Evolutionary conservation across 1,140 invertebrate genomes (phyloP), one percentile per base, ranked within the genome.

Genomic region (Ceratina japonica): DNA sequence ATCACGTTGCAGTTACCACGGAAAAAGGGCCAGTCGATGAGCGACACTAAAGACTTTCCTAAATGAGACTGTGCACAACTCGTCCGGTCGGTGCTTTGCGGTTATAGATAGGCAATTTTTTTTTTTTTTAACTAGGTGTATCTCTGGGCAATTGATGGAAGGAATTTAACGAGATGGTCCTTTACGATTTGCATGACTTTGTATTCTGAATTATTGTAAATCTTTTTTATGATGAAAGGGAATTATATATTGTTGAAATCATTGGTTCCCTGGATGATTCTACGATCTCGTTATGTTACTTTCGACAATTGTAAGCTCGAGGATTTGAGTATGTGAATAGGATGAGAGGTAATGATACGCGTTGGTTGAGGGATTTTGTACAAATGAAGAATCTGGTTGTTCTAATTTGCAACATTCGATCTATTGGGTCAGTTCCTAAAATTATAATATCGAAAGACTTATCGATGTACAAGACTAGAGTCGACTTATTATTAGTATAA

Each of bases 1-100:
- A 91, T 93, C 31, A 93, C 91, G 4, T 86, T 92, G 44, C 91
- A 92, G 62, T 85, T 92, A 65, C 91, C 92, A n/a, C 90, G 91
- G 75, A 92, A 91, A 73, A 92, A 91, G 70, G 90, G 90, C 56
- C 79, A 84, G 75, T 90, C 91, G 59, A 79, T 88, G 22, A 91
- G 90, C 20, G 88, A 87, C n/a, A 86, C 88, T 72, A 90, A 89
- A 75, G 89, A 91, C 64, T 91, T 88, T 81, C 58, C 87, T 22
- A 90, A 90, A 85, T 90, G 64, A 90, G 61, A 73, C 52, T 74
- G 73, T 58, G 52, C 51, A 73, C 78, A 44, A 44, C 64, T 56
- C 51, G 15, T 74, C 20, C 0, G 31, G 70, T 62, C 18, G 76
- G 68, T 78, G 75, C 68, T 78, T 64, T 31, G 69, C 44, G 52